Base-by-base conservation (phyloP, 1,140 invertebrate species). In the Euglossa dilemma region DNA sequence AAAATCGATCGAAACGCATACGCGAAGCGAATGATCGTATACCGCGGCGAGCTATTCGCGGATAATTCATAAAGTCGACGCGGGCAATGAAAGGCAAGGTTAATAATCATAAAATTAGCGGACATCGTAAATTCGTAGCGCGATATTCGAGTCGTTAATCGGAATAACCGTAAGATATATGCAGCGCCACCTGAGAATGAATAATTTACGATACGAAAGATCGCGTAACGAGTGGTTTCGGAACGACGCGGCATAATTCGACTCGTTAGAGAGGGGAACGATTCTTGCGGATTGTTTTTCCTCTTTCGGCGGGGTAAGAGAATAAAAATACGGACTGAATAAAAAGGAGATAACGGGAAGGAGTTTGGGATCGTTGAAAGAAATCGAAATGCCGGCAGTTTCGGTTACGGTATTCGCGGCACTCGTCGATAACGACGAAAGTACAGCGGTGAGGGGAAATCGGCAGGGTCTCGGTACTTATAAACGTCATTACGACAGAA, bases 401-500 rank as follows among this genome's bases (percentile, higher is more conserved):
- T 20, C 20, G 28, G 43, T 59, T 11, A 54, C 20, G n/a, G 43
- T 59, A 43, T 45, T 67, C 28, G 23, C n/a, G 52, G 20, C 28
- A 20, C 45, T 70, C 45, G 47, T 80, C 72, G 45, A 87, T 75
- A 47, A 76, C 83, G 25, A 79, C 54, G 57, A 85, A 89, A 77
- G 79, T 36, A 73, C 67, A 50, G 59, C 66, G 36, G 77, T 54
- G 76, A 70, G 52, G 67, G 80, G 57, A 72, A 88, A 78, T 66
- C 76, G 20, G 50, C 56, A 54, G 56, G 52, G 45, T 23, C n/a
- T 18, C 43, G 69, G 50, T 67, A 59, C 77, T 89, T 88, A 87
- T 86, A 90, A 90, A 89, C 78, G 86, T 90, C 90, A 91, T 91
- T 91, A 91, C 90, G 85, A 84, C 84, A 82, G 86, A 83, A 67